Percentiles rank a stretch among this genome's conserved stretches.
Evolutionary conservation across 2,888 invertebrate genomes (phyloP).

Genomic region (Antitype chi): DNA sequence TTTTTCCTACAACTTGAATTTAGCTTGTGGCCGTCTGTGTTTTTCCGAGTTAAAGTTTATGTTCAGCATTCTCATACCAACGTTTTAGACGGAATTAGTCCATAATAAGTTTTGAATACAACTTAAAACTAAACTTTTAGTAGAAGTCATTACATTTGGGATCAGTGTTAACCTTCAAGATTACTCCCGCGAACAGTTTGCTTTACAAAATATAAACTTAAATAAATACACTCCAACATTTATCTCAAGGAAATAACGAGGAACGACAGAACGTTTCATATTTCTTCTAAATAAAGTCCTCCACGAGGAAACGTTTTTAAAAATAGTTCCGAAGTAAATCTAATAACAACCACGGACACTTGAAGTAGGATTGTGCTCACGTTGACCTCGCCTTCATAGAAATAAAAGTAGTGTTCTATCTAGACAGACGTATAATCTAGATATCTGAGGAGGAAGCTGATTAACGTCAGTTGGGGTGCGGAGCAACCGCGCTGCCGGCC

Average conservation of each 20-base stretch:
- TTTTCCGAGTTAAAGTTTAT: slow-evolving; percentile 78
- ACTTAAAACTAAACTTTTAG: slow-evolving; percentile 40
- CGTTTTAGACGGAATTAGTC: slow-evolving; percentile 61
- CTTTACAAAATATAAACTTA: slow-evolving; percentile 32
- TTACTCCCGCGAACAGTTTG: slow-evolving; percentile 12
- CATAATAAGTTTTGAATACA: slow-evolving; percentile 52
- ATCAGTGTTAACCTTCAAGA: slow-evolving; percentile 14
- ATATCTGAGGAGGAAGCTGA: slow-evolving; percentile 83
- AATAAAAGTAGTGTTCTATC: slow-evolving; percentile 77
- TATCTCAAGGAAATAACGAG: slow-evolving; percentile 49
- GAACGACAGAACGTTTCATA: slow-evolving; percentile 60
- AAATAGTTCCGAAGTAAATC: slow-evolving; percentile 74
- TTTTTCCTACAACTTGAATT: slow-evolving; percentile 82
- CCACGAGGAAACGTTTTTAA: slow-evolving; percentile 63
- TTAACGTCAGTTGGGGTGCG: slow-evolving; percentile 82
- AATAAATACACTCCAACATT: slow-evolving; percentile 40
- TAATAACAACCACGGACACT: slow-evolving; percentile 76
- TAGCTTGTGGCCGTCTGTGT: slow-evolving; percentile 79
- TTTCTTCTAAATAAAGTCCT: slow-evolving; percentile 65
- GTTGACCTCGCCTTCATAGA: slow-evolving; percentile 74
- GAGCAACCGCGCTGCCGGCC: slow-evolving; percentile 62
- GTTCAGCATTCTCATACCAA: slow-evolving; percentile 65
- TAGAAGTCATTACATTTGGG: slow-evolving; percentile 24
- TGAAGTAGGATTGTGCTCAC: slow-evolving; percentile 75
- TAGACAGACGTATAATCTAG: slow-evolving; percentile 80